Base-by-base conservation (phyloP, 2,113 vertebrate species). In the Brienomyrus brachyistius region DNA sequence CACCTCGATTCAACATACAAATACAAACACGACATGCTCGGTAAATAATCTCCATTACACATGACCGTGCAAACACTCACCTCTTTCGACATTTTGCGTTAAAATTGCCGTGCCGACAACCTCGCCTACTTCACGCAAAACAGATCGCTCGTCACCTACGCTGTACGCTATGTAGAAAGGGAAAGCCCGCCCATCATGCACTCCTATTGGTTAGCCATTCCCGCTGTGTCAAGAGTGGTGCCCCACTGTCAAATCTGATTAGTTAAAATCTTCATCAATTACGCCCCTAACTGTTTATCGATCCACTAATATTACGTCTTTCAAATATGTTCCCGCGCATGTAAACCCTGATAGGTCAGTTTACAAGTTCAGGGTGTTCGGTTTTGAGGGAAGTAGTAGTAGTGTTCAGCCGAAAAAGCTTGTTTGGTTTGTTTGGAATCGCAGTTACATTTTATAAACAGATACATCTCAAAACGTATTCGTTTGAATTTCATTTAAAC, bases 181-280 rank as follows among this genome's bases (percentile, higher is more conserved):
- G 9, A 54, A 13, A 50, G 35, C 74, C 74, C 93, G 7, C 94
- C 94, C 66, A 86, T 90, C 3, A 0, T 5, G 0, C 3, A 0
- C 27, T 7, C 4, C 27, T 1, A 96, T 96, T 96, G 95, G 96
- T 23, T 90, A 9, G 2, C 0, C 0, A 0, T 96, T 96, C 95
- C 94, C 95, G 95, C 95, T 54, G 51, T 51, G 15, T 10, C 11
- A 27, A 51, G 74, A 13, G 23, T 83, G 90, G 31, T 91, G 91
- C 88, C 89, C 4, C 5, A 0, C 0, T 0, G 0, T 27, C 9
- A 0, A 2, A 80, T 1, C 3, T 88, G 51, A 94, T 95, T 94
- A 93, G 94, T 2, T 45, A 0, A 74, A 0, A n/a, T 3, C 2
- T 27, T n/a, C 4, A 84, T 94, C 95, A 93, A 92, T 95, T 93